These are phyloP conservation scores for Pluvialis apricaria DNA, from an alignment of 2,113 vertebrate species.

Conservation along the genomic window DNA sequence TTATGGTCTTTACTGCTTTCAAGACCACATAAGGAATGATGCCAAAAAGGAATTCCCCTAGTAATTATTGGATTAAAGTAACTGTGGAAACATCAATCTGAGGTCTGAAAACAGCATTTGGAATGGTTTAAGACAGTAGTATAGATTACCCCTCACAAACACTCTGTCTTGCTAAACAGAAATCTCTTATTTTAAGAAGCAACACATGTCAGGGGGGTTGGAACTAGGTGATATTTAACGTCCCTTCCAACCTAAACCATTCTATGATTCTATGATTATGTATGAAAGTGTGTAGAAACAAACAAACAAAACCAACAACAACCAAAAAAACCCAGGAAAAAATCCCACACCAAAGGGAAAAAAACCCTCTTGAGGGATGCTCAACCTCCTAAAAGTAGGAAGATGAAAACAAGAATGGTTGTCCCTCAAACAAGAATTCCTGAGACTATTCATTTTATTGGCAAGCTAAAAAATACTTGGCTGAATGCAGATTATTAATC, in stretches of 20 bases:
- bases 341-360: fast-evolving
- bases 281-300: background rate
- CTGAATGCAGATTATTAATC: background rate
- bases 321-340: background rate
- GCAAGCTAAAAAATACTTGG: background rate
- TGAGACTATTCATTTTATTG: background rate
- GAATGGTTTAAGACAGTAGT: background rate
- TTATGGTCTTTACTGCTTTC: background rate
- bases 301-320: background rate
- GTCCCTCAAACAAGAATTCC: background rate
- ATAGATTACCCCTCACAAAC: background rate
- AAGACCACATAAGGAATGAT: background rate
- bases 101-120: background rate
- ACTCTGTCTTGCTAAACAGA: background rate
- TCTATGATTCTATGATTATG: background rate
- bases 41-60: background rate
- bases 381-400: background rate
- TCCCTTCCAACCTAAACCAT: too few relatives aligned
- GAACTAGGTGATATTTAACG: too few relatives aligned
- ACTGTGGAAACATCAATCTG: background rate
- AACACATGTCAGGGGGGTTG: background rate
- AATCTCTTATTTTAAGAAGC: background rate
- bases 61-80: background rate
- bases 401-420: background rate
- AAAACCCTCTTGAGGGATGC: background rate